Conservation (phyloP, 2,113 vertebrate genomes). For the Rhinichthys klamathensis region DNA sequence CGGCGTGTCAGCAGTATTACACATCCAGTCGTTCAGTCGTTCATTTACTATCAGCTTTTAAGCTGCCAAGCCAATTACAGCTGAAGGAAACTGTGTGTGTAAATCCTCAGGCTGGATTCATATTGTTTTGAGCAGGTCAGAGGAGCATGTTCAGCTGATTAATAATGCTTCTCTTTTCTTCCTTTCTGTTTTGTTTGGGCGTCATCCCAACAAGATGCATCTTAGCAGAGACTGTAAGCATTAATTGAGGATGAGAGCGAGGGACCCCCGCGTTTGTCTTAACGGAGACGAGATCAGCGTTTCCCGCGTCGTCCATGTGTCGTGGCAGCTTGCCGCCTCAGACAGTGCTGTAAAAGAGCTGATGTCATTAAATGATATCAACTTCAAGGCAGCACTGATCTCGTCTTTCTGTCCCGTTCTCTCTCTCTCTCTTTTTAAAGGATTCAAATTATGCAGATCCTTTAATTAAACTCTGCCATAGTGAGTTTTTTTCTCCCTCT, state of each 20-base stretch:
- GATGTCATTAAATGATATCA: slow-evolving; percentile 70
- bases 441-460: slow-evolving; percentile 65
- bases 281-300: slow-evolving; percentile 58
- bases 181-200: slow-evolving; percentile 54
- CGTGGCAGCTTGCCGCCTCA: slow-evolving; percentile 45
- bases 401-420: slow-evolving; percentile 51
- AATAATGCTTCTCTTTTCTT: slow-evolving; percentile 58
- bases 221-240: slow-evolving; percentile 46
- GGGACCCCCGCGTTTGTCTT: slow-evolving; percentile 48
- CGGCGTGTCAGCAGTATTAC: slow-evolving; percentile 46
- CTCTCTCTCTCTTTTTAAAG: slow-evolving; percentile 25
- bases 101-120: slow-evolving; percentile 47
- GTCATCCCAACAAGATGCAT: slow-evolving; percentile 57
- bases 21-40: slow-evolving; percentile 51
- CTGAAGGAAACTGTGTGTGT: slow-evolving; percentile 48
- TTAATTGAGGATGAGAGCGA: slow-evolving; percentile 58
- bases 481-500: slow-evolving; percentile 56
- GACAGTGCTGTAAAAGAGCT: slow-evolving; percentile 60
- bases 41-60: slow-evolving; percentile 48
- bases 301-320: slow-evolving; percentile 52
- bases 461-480: slow-evolving; percentile 65
- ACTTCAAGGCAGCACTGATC: slow-evolving; percentile 65
- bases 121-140: slow-evolving; percentile 60
- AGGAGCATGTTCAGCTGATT: slow-evolving; percentile 58
- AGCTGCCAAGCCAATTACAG: slow-evolving; percentile 60